Evolutionary conservation across 2,113 vertebrate genomes (phyloP).

Genomic region (Coracopsis vasa): DNA sequence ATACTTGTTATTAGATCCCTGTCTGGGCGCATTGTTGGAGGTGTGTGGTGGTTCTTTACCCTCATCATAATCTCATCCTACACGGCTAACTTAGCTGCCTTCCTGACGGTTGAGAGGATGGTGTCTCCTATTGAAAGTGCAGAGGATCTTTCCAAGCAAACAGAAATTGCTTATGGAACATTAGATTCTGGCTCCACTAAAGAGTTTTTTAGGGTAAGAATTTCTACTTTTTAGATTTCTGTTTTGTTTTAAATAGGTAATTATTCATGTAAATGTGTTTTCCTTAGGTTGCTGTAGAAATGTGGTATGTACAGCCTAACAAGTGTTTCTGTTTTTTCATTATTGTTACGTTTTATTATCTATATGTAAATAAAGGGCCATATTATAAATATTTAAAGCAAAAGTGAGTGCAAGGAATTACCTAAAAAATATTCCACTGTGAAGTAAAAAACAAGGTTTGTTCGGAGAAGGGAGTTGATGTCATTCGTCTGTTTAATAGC

Average conservation of each 20-base stretch:
- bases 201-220: constrained; percentile 98
- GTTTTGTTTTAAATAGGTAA: constrained; percentile 3
- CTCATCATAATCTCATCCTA: constrained; percentile 99
- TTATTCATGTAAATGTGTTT: neutral
- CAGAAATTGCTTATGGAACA: constrained; percentile 97
- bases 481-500: neutral
- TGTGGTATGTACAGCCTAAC: neutral
- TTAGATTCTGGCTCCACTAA: constrained; percentile 98
- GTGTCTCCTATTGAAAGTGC: constrained; percentile 99
- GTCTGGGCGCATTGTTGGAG: constrained; percentile 98
- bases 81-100: constrained; percentile 99
- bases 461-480: neutral
- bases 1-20: constrained; percentile 89
- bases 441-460: neutral
- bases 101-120: constrained; percentile 99
- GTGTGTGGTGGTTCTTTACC: constrained; percentile 99
- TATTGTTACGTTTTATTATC: neutral
- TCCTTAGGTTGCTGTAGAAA: neutral
- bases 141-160: constrained; percentile 97
- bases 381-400: neutral
- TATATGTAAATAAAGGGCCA: neutral
- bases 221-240: constrained; percentile 26
- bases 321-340: neutral
- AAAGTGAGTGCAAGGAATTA: neutral
- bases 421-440: neutral